A percentile compares a stretch with the other conserved stretches of the same genome.
phyloP scores from a whole-genome alignment of 2,888 invertebrate species.

The Myopa testacea region DNA sequence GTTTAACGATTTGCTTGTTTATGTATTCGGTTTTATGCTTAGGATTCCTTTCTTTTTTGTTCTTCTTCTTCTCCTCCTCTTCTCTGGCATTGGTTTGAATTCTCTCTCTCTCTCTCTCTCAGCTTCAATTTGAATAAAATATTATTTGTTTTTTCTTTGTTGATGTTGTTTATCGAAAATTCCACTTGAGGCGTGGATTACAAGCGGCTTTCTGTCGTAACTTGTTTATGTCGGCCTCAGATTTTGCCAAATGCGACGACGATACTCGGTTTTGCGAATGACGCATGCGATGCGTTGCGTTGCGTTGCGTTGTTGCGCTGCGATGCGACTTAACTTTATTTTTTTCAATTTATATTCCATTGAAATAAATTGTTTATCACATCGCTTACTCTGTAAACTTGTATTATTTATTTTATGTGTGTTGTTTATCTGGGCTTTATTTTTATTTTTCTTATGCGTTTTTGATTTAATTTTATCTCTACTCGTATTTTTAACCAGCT shows the following conservation, averaged over 20 bases:
- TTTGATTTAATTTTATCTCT: neutral
- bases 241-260: neutral
- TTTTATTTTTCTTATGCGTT: neutral
- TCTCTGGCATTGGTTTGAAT: too few relatives aligned
- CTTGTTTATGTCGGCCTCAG: neutral
- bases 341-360: neutral
- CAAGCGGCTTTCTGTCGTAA: neutral
- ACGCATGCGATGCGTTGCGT: neutral
- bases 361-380: too few relatives aligned
- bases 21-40: neutral
- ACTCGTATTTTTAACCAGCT: neutral
- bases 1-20: constrained; percentile 32
- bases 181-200: constrained; percentile 11
- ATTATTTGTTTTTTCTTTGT: constrained; percentile 14
- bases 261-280: neutral
- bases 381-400: too few relatives aligned
- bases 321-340: neutral
- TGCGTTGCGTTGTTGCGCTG: neutral
- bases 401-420: neutral
- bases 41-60: constrained; percentile 26
- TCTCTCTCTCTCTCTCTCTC: neutral
- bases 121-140: constrained; percentile 33
- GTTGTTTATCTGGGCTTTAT: neutral
- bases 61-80: constrained; percentile 10
- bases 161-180: neutral